These are phyloP conservation scores for Pterostichus niger DNA, from an alignment of 2,888 invertebrate genomes.

Conservation along the genomic window DNA sequence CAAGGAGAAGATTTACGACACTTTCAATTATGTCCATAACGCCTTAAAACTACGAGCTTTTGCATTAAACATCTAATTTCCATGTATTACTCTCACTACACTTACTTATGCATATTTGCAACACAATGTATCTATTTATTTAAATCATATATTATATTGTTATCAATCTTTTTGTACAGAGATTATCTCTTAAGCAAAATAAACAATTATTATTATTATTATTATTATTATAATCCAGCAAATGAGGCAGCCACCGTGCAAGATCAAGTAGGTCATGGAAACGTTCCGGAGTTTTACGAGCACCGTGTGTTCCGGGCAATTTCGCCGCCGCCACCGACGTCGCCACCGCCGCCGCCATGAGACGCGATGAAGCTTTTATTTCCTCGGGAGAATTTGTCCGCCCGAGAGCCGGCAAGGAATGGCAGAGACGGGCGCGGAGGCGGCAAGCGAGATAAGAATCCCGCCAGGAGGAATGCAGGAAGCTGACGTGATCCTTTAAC, in stretches of 20 bases:
- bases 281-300: slow-evolving; percentile 73
- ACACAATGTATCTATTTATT: no score
- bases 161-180: no score
- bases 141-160: no score
- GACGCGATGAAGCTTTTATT: slow-evolving; percentile 77
- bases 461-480: slow-evolving; percentile 60
- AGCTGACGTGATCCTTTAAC: slow-evolving; percentile 50
- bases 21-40: no score
- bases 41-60: no score
- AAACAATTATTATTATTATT: no score
- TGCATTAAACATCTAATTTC: no score
- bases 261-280: slow-evolving; percentile 73
- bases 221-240: slow-evolving; percentile 76
- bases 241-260: slow-evolving; percentile 73
- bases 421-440: slow-evolving; percentile 25
- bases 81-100: no score
- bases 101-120: no score
- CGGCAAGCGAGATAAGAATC: slow-evolving; percentile 58
- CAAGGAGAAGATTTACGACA: no score
- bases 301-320: slow-evolving; percentile 75
- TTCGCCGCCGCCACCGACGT: slow-evolving; percentile 73
- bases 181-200: no score
- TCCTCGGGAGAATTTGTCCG: slow-evolving; percentile 74
- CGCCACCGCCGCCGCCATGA: slow-evolving; percentile 72
- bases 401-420: slow-evolving; percentile 20